phyloP scores from a whole-genome alignment of 2,888 invertebrate species.

The Caenorhabditis sp. region DNA sequence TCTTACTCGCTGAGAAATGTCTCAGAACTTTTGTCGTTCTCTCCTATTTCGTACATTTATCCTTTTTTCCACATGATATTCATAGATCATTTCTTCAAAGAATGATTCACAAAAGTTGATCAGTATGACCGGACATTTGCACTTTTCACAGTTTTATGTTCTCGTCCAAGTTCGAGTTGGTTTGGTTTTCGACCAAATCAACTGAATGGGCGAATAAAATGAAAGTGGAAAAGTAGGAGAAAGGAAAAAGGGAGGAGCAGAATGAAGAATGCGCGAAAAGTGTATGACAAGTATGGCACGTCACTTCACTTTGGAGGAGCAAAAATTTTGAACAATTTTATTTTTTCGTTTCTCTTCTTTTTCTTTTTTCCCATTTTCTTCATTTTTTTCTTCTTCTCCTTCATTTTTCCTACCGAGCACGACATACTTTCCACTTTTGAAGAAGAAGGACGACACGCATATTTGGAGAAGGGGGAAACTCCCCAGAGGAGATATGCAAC shows the following conservation, averaged over 20 bases:
- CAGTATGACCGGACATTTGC: too few relatives aligned
- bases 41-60: conserved; percentile 34
- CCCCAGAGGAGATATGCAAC: conserved; percentile 63
- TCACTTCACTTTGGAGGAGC: conserved; percentile 36
- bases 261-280: conserved; percentile 55
- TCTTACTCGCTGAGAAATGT: conserved; percentile 43
- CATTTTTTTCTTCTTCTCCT: conserved; percentile 11
- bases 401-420: conserved; percentile 1
- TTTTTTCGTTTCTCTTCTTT: conserved; percentile 32
- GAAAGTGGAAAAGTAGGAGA: conserved; percentile 1
- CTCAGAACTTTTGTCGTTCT: conserved; percentile 49
- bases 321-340: conserved; percentile 56
- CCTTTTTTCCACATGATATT: not conserved
- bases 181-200: too few relatives aligned
- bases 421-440: conserved; percentile 13
- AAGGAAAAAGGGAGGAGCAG: conserved; percentile 14
- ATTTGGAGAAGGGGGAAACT: conserved; percentile 34
- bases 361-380: conserved; percentile 7
- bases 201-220: not conserved
- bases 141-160: too few relatives aligned
- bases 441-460: conserved; percentile 48
- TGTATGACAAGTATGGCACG: conserved; percentile 59
- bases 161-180: too few relatives aligned
- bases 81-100: too few relatives aligned
- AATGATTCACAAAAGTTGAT: too few relatives aligned